Evolutionary conservation across 2,113 vertebrate species (phyloP).

Genomic region (Strigops habroptila): DNA sequence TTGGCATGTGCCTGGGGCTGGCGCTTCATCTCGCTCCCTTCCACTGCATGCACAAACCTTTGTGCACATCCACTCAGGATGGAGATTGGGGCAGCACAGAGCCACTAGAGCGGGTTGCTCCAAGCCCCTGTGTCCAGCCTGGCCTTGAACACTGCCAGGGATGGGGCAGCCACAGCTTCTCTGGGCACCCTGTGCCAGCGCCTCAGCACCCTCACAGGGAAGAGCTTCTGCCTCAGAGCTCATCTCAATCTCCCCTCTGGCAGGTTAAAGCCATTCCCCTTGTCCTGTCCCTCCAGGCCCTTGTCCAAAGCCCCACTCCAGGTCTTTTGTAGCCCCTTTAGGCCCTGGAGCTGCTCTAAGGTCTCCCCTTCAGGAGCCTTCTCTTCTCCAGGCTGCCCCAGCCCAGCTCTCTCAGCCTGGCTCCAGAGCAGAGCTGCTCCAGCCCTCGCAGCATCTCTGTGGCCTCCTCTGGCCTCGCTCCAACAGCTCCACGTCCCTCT

Average conservation of each 20-base stretch:
- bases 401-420: background rate
- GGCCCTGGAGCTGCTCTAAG: no score
- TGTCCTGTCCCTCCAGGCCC: no score
- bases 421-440: background rate
- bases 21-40: background rate
- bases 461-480: background rate
- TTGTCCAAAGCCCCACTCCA: no score
- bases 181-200: no score
- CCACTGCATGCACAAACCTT: background rate
- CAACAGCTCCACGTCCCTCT: background rate
- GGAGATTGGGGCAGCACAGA: fast-evolving
- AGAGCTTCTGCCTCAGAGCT: no score
- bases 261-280: no score
- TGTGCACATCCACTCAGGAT: fast-evolving
- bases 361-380: no score
- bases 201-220: no score
- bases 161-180: background rate
- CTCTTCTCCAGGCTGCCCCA: no score
- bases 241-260: no score
- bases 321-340: no score
- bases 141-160: background rate
- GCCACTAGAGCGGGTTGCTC: background rate
- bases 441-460: background rate
- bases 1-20: background rate
- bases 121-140: background rate